Evolutionary conservation across 1,140 invertebrate genomes (phyloP), one percentile per base, ranked within the genome.

Genomic region (Prorops nasuta): DNA sequence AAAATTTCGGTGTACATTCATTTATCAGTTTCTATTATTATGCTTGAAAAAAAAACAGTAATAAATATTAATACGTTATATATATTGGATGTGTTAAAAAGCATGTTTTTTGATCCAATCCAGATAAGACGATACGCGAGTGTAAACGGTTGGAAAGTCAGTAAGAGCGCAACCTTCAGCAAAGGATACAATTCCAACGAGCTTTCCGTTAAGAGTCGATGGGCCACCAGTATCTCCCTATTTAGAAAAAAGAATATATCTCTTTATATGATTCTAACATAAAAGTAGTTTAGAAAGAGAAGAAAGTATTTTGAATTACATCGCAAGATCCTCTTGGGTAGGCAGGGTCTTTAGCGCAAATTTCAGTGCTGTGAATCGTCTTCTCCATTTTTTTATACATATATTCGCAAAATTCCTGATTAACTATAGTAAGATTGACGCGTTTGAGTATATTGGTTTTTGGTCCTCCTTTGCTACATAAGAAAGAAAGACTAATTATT

Each of bases 211-310:
- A 21, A 79, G 76, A 8, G 78, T 74, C 15, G 82, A 52, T 3
- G 81, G 81, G n/a, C 80, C 81, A 19, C 80, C 81, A n/a, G 75
- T 76, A 43, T 83, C 81, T 52, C 79, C 80, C 78, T 82, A 54
- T 2, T 37, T 41, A 44, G 8, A 24, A 41, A 4, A 38, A 49
- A 12, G 31, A 51, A 3, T n/a, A 16, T n/a, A 28, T 15, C 0
- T 42, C 21, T 7, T 9, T 15, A n/a, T 9, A 8, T n/a, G 16
- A 4, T 21, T 15, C 8, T 10, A 34, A 22, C 2, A 18, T 19
- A 3, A 15, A 8, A 12, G 1, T 31, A 16, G 6, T 36, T 44
- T 14, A 35, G 15, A n/a, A 18, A 17, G 18, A 20, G 6, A 34
- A 19, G 3, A 12, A 9, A 45, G 18, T 35, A 3, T 36, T 34